phyloP scores from a whole-genome alignment of 1,140 invertebrate genomes.

The Ylistrum balloti region DNA sequence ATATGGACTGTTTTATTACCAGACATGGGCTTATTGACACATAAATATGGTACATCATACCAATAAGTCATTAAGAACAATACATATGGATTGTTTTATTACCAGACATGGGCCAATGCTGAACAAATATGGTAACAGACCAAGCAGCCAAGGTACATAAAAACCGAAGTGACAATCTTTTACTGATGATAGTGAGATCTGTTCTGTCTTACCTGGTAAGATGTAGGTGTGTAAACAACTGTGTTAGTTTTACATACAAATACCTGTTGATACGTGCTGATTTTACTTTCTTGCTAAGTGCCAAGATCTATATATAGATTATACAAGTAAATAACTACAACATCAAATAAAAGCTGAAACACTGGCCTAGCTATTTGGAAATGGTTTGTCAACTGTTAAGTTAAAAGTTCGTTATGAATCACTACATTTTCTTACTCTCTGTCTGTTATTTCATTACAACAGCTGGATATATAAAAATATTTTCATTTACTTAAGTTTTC shows the following conservation, averaged over 20 bases:
- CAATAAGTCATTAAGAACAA: too few relatives aligned
- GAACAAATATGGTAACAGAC: too few relatives aligned
- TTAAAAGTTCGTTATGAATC: background rate
- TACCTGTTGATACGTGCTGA: background rate
- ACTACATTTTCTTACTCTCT: background rate
- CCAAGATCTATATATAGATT: background rate
- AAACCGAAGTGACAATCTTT: background rate
- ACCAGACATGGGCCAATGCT: too few relatives aligned
- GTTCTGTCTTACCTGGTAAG: background rate
- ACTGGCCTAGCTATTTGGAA: background rate
- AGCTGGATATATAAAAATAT: background rate
- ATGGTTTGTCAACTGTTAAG: background rate
- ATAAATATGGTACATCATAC: too few relatives aligned
- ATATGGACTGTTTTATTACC: too few relatives aligned
- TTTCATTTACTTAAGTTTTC: background rate
- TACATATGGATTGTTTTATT: too few relatives aligned
- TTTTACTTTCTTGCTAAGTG: constrained; percentile 15
- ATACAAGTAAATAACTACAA: background rate
- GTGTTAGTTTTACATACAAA: background rate
- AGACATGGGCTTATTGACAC: too few relatives aligned
- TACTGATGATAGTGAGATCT: background rate
- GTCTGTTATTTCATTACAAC: background rate
- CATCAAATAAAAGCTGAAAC: background rate
- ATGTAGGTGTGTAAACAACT: background rate
- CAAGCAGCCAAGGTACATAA: too few relatives aligned